Evolutionary conservation across 2,113 vertebrate genomes (phyloP).

Genomic region (Melanotaenia duboulayi): DNA sequence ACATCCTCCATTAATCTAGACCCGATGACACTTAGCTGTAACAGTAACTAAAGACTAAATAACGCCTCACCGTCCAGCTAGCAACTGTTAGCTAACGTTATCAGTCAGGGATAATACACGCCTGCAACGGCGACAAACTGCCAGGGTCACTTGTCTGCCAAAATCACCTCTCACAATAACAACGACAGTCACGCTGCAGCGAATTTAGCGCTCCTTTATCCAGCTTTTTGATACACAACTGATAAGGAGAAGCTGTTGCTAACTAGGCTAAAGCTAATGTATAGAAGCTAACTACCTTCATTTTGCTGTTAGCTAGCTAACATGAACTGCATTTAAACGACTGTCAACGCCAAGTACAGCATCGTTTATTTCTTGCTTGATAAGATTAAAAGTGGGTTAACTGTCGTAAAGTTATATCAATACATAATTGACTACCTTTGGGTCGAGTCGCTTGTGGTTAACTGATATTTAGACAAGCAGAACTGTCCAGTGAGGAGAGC

Average conservation of each 20-base stretch:
- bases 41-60: slow-evolving; percentile 6
- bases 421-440: slow-evolving; percentile 55
- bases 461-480: slow-evolving; percentile 29
- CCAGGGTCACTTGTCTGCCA: background rate
- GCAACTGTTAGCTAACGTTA: slow-evolving; percentile 28
- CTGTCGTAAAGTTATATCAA: background rate
- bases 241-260: slow-evolving; percentile 11
- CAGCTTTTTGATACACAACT: slow-evolving; percentile 3
- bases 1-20: slow-evolving; percentile 11
- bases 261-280: slow-evolving; percentile 60
- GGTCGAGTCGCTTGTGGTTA: slow-evolving; percentile 30
- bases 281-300: slow-evolving; percentile 25
- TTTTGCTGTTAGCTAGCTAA: slow-evolving; percentile 48
- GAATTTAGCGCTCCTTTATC: background rate
- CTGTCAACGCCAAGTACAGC: background rate
- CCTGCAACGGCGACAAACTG: background rate
- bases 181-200: background rate
- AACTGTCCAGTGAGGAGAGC: slow-evolving; percentile 35
- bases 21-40: slow-evolving; percentile 37
- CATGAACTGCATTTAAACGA: slow-evolving; percentile 9
- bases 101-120: slow-evolving; percentile 1
- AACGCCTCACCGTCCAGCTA: slow-evolving; percentile 44
- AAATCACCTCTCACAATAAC: background rate
- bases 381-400: background rate
- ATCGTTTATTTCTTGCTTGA: background rate